Conservation (phyloP, 2,797 vertebrate genomes). For the Malacoctenus gilli region DNA sequence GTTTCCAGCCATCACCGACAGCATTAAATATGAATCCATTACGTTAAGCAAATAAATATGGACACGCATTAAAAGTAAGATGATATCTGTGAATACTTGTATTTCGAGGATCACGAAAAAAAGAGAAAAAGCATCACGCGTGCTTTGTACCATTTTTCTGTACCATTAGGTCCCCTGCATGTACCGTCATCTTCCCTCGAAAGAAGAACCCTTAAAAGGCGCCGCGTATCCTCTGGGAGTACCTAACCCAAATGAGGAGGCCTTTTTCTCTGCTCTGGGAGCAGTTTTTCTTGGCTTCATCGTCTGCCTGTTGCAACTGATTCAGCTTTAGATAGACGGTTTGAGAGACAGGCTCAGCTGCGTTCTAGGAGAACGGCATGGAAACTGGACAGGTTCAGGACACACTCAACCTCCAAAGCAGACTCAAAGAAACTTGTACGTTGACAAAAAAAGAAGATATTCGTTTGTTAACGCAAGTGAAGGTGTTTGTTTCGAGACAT, state of each 20-base stretch:
- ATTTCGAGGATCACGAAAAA: not conserved
- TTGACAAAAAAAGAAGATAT: too few relatives aligned
- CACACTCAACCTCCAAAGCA: too few relatives aligned
- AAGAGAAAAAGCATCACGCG: not conserved
- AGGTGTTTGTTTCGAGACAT: not conserved
- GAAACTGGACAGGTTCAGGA: not conserved
- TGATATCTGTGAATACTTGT: too few relatives aligned
- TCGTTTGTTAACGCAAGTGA: not conserved
- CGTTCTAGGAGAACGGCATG: not conserved
- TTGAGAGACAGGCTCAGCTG: not conserved
- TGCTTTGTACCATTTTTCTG: conserved; percentile 28
- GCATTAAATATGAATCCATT: too few relatives aligned
- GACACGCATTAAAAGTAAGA: not conserved
- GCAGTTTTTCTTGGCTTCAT: conserved; percentile 46
- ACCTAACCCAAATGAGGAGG: conserved; percentile 73
- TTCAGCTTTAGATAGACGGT: conserved; percentile 31
- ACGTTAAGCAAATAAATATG: not conserved
- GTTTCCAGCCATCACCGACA: too few relatives aligned
- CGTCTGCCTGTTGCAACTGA: conserved; percentile 44
- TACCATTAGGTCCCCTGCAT: conserved; percentile 45
- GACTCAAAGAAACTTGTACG: too few relatives aligned
- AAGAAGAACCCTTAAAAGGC: conserved; percentile 70
- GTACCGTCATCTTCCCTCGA: conserved; percentile 68
- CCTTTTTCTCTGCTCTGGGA: conserved; percentile 59
- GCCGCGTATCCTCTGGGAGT: conserved; percentile 58